A percentile compares a stretch with the other conserved stretches of the same genome.
Evolutionary conservation across 2,888 invertebrate species (phyloP).

Genomic region (Pemphredon lugubris): DNA sequence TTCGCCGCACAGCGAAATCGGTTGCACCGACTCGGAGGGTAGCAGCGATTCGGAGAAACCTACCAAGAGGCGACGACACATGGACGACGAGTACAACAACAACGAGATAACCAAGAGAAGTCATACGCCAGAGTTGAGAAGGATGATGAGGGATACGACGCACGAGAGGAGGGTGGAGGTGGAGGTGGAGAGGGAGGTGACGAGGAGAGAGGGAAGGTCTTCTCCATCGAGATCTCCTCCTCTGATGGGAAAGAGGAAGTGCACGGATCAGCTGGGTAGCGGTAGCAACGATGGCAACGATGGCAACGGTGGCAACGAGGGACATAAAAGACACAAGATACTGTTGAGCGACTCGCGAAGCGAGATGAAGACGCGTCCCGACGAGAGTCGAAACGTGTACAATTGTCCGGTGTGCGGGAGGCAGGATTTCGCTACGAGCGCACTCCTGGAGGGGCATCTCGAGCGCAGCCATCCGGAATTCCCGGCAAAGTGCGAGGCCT

Average conservation of each 20-base stretch:
- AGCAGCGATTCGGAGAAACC: slow-evolving; percentile 74
- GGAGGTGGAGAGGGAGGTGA: no score
- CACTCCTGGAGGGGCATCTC: slow-evolving; percentile 85
- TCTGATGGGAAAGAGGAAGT: slow-evolving; percentile 64
- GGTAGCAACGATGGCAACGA: no score
- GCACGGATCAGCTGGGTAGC: slow-evolving; percentile 59
- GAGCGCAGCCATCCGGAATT: slow-evolving; percentile 86
- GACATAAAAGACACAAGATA: slow-evolving; percentile 69
- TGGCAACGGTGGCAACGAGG: slow-evolving; percentile 63
- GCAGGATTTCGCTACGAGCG: slow-evolving; percentile 84
- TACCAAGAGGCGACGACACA: slow-evolving; percentile 50
- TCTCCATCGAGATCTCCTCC: no score
- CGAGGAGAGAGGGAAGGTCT: slow-evolving; percentile 37
- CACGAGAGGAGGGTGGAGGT: no score
- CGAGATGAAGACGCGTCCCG: slow-evolving; percentile 70
- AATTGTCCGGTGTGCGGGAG: slow-evolving; percentile 86
- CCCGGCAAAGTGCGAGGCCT: slow-evolving; percentile 87
- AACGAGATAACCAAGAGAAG: slow-evolving; percentile 82
- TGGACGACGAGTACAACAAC: slow-evolving; percentile 82
- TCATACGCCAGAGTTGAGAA: no score
- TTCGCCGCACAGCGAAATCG: slow-evolving; percentile 71
- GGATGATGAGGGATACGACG: no score
- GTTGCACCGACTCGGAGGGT: slow-evolving; percentile 74
- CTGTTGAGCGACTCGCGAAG: slow-evolving; percentile 71
- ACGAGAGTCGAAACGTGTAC: slow-evolving; percentile 56